Evolutionary conservation across 2,797 vertebrate genomes (phyloP), one percentile per base, ranked within the genome.

Genomic region (Takifugu rubripes): DNA sequence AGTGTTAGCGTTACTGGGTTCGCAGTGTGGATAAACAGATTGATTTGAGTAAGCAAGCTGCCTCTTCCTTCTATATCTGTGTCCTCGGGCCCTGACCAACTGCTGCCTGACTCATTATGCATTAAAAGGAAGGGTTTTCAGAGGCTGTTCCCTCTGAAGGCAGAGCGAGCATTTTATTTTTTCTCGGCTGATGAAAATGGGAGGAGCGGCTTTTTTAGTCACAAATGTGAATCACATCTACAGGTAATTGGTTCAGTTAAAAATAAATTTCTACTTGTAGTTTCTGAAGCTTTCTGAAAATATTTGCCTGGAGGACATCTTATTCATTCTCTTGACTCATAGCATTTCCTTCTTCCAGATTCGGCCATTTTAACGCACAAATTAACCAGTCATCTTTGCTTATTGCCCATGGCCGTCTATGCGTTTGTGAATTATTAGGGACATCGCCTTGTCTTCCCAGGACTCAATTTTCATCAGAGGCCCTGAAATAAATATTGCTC

Each of bases 21-120:
- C 72, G 67, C 65, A 5, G 26, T 74, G 77, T 72, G 59, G 69
- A 69, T 75, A 80, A 81, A 78, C 82, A 80, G 74, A 83, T 80
- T 79, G 71, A 78, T 81, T 76, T 64, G 66, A 76, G 70, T 50
- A 78, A 75, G 71, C 68, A 68, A 75, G 78, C 80, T 79, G 77
- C 75, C 58, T 74, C 49, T 56, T 25, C 60, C 52, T 60, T 48
- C 59, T 69, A 64, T n/a, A 64, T 70, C 64, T 27, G 55, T 78
- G 54, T 78, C 85, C 77, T 61, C 57, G 21, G 77, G 79, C 67
- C 59, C 61, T 52, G 25, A 75, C 81, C 83, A 81, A 84, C 81
- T 84, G 81, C 81, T 78, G 77, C 59, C 64, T 79, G 76, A 79
- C 77, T 87, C 78, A 85, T 83, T 75, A 84, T 80, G 83, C 68